These are phyloP conservation scores for Hipparchia semele DNA, from an alignment of 2,888 invertebrate species.

Conservation along the genomic window DNA sequence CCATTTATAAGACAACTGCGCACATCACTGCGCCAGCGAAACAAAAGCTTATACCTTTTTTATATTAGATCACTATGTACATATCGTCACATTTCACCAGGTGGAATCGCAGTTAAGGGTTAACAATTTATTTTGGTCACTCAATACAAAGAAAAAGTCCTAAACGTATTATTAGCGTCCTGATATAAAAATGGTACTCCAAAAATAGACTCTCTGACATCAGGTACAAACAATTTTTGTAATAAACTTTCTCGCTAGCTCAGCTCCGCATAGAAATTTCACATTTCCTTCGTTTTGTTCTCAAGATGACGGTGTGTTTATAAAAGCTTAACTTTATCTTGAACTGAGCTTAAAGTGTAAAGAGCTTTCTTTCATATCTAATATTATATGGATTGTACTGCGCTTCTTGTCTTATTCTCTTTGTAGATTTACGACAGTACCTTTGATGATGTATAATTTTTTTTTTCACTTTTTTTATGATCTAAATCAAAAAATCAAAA, in stretches of 20 bases:
- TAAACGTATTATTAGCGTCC: too few relatives aligned
- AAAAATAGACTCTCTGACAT: constrained; percentile 8
- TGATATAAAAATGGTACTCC: neutral
- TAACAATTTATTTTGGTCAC: too few relatives aligned
- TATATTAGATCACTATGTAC: too few relatives aligned
- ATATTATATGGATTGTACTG: neutral
- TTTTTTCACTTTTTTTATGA: neutral
- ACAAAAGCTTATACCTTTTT: too few relatives aligned
- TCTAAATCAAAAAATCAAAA: too few relatives aligned
- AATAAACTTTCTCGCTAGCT: constrained; percentile 21
- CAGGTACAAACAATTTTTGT: constrained; percentile 27
- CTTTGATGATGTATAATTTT: neutral
- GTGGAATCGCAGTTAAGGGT: too few relatives aligned
- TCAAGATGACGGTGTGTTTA: constrained; percentile 19
- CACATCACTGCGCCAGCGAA: too few relatives aligned
- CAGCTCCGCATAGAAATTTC: constrained; percentile 27
- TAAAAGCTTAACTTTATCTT: constrained; percentile 29
- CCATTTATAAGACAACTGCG: too few relatives aligned
- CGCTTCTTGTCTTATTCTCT: neutral
- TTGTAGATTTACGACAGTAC: neutral
- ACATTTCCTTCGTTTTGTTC: constrained; percentile 26
- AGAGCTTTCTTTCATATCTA: constrained; percentile 14
- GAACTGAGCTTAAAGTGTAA: constrained; percentile 13
- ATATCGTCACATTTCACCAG: too few relatives aligned
- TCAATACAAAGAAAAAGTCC: too few relatives aligned